Evolutionary conservation across 2,888 invertebrate genomes (phyloP).

Genomic region (Heliconius sara): DNA sequence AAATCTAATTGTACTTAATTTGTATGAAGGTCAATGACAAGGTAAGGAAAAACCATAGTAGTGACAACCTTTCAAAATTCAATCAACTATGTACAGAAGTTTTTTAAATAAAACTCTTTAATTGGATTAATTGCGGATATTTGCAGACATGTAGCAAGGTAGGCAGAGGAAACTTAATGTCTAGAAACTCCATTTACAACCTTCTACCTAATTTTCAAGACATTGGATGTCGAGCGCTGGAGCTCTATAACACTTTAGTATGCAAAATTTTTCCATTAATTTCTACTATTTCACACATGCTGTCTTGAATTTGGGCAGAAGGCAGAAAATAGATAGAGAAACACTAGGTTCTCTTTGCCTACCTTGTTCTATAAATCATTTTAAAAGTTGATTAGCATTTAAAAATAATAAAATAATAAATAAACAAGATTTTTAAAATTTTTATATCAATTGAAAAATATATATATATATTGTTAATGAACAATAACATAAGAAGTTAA

Average conservation of each 20-base stretch:
- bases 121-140: background rate
- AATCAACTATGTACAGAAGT: background rate
- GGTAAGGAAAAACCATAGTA: slow-evolving; percentile 50
- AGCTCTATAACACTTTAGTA: no score
- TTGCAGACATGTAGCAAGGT: no score
- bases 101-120: background rate
- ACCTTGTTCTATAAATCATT: background rate
- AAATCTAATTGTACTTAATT: slow-evolving; percentile 37
- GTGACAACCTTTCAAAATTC: slow-evolving; percentile 4
- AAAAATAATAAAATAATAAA: no score
- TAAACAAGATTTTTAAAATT: no score
- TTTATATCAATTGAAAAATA: no score
- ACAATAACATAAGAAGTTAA: no score
- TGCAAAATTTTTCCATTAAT: no score
- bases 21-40: slow-evolving; percentile 58
- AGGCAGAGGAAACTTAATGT: no score
- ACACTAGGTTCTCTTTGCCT: background rate
- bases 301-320: background rate
- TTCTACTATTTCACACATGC: background rate
- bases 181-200: no score
- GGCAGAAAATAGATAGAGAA: background rate
- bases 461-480: no score
- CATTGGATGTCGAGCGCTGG: no score
- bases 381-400: background rate
- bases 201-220: no score